Conservation (phyloP, 2,113 vertebrate genomes). For the Chaetodon trifascialis region DNA sequence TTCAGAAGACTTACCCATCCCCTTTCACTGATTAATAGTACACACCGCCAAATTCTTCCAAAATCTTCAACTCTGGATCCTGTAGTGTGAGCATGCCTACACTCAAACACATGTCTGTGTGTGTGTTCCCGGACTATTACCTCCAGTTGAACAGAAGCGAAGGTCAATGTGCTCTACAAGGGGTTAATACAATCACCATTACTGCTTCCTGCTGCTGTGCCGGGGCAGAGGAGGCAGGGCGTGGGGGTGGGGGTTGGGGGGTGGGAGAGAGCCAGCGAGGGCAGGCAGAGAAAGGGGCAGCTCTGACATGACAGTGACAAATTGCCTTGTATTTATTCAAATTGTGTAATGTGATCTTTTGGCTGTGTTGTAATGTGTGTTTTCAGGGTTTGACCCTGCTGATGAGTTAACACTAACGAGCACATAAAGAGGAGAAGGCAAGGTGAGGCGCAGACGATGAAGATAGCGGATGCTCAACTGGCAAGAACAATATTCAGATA, state of each 20-base stretch:
- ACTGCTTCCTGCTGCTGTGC: constrained; percentile 89
- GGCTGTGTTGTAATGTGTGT: constrained; percentile 91
- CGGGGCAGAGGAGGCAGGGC: constrained; percentile 48
- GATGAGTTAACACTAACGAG: constrained; percentile 93
- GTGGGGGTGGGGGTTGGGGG: constrained; percentile 46
- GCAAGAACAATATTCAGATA: constrained; percentile 12
- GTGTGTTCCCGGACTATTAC: constrained; percentile 76
- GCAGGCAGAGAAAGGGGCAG: constrained; percentile 85
- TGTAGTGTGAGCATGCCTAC: neutral
- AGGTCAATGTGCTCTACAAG: constrained; percentile 84
- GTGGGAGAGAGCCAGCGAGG: constrained; percentile 54
- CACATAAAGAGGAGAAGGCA: constrained; percentile 52
- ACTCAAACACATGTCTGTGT: constrained; percentile 11
- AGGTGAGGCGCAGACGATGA: constrained; percentile 53
- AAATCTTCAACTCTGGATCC: neutral
- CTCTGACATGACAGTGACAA: constrained; percentile 96
- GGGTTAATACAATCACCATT: constrained; percentile 92
- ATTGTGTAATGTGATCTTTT: constrained; percentile 92
- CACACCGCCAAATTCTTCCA: neutral
- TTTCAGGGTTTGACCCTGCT: constrained; percentile 89
- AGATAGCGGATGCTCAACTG: constrained; percentile 18
- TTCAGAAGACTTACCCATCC: neutral
- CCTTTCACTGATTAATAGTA: neutral
- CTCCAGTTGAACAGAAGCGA: constrained; percentile 84
- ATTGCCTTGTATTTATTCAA: constrained; percentile 98